Conservation (phyloP, 2,888 invertebrate species). For the Hylaea fasciaria region DNA sequence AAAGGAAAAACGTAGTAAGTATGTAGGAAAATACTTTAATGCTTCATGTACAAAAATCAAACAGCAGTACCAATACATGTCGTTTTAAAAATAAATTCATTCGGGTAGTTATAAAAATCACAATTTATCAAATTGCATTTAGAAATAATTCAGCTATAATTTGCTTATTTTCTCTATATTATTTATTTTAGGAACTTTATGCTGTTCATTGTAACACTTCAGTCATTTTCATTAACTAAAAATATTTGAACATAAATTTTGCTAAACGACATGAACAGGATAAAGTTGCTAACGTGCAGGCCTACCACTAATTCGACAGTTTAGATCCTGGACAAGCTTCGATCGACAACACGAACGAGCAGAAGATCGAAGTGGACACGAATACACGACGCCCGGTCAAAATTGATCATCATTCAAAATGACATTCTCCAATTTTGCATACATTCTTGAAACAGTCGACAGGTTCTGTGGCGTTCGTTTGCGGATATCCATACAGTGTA, state of each 20-base stretch:
- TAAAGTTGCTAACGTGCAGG: constrained; percentile 49
- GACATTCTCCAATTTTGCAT: constrained; percentile 4
- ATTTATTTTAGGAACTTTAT: constrained; percentile 64
- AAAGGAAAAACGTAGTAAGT: no score
- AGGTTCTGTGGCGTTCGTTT: no score
- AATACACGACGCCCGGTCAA: constrained; percentile 7
- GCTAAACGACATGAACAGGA: constrained; percentile 61
- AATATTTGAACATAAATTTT: constrained; percentile 66
- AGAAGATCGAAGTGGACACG: constrained; percentile 18
- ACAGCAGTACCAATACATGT: constrained; percentile 69
- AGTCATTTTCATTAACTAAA: constrained; percentile 72
- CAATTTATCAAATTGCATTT: constrained; percentile 64
- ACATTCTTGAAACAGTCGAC: constrained; percentile 8
- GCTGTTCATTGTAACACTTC: constrained; percentile 62
- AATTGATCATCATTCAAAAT: constrained; percentile 6
- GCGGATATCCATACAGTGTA: no score
- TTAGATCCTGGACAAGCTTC: constrained; percentile 26
- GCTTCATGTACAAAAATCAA: constrained; percentile 76
- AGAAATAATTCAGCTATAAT: constrained; percentile 73
- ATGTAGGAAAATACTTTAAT: constrained; percentile 76
- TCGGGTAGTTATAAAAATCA: constrained; percentile 64
- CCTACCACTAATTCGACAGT: constrained; percentile 60
- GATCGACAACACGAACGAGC: constrained; percentile 12
- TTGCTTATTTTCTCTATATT: constrained; percentile 50
- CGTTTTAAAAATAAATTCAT: constrained; percentile 64